These are phyloP conservation scores for Hoplodrina blanda DNA, from an alignment of 2,888 invertebrate genomes.

Conservation along the genomic window DNA sequence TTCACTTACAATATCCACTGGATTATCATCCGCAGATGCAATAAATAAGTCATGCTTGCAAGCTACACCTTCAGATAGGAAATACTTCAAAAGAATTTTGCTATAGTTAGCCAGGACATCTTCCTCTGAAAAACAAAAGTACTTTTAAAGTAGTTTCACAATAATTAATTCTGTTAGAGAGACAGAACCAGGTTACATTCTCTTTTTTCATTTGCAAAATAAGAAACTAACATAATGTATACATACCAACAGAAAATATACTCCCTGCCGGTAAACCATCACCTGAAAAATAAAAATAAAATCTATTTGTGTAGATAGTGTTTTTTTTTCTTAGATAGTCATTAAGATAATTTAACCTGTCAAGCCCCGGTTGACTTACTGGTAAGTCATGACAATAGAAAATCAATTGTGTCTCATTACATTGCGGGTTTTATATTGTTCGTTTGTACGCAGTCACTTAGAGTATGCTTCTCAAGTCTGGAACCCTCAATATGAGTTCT, in stretches of 20 bases:
- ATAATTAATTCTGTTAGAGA: not conserved
- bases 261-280: constrained; percentile 85
- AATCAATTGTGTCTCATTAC: too few species aligned
- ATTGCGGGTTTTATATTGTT: too few species aligned
- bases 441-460: too few species aligned
- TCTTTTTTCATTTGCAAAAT: not conserved
- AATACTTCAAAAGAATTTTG: constrained; percentile 95
- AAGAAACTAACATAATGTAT: constrained; percentile 5
- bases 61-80: constrained; percentile 96
- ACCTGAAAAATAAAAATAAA: constrained; percentile 74
- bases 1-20: constrained; percentile 91
- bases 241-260: constrained; percentile 84
- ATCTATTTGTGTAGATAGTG: not conserved
- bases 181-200: not conserved
- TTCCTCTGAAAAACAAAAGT: constrained; percentile 92
- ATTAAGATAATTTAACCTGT: too few species aligned
- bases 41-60: constrained; percentile 94
- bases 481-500: too few species aligned
- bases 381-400: too few species aligned
- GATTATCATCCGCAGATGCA: constrained; percentile 93
- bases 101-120: constrained; percentile 95
- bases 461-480: too few species aligned
- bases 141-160: not conserved
- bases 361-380: too few species aligned
- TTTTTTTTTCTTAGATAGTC: too few species aligned